phyloP scores from a whole-genome alignment of 2,113 vertebrate genomes.

The Hyperopisus bebe region DNA sequence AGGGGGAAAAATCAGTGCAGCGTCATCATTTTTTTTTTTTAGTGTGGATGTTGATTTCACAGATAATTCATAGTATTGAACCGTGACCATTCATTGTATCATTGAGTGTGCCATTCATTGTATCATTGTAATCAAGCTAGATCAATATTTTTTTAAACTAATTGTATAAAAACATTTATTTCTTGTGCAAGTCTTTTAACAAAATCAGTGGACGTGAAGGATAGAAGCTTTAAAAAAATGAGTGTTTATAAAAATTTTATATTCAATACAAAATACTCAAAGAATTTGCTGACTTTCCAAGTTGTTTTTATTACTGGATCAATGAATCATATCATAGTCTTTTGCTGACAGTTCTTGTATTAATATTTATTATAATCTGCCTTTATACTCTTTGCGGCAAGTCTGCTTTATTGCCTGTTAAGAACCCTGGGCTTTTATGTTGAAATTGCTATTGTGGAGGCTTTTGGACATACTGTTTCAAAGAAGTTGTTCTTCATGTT shows the following conservation, averaged over 20 bases:
- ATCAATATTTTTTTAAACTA: background rate
- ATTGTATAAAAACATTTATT: background rate
- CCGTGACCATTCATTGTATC: too few species aligned
- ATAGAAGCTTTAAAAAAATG: too few species aligned
- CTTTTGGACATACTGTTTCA: background rate
- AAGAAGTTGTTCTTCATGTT: slow-evolving; percentile 32
- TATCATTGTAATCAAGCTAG: background rate
- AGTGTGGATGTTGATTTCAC: background rate
- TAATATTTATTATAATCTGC: slow-evolving; percentile 31
- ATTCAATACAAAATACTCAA: background rate
- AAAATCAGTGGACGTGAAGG: background rate
- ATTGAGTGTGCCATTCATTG: too few species aligned
- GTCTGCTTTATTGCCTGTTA: slow-evolving; percentile 24
- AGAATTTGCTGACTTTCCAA: background rate
- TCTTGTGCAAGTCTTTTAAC: background rate
- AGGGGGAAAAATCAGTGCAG: background rate
- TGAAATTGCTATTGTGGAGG: slow-evolving; percentile 3
- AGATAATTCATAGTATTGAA: background rate
- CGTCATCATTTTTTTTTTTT: background rate
- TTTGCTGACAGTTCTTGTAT: slow-evolving; percentile 22
- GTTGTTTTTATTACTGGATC: slow-evolving; percentile 8
- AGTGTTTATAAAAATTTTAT: background rate
- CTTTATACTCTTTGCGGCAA: slow-evolving; percentile 34
- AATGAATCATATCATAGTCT: slow-evolving; percentile 14
- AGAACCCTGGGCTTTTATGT: slow-evolving; percentile 1